Evolutionary conservation across 2,113 vertebrate genomes (phyloP), one percentile per base, ranked within the genome.

Genomic region (Cheilinus undulatus): DNA sequence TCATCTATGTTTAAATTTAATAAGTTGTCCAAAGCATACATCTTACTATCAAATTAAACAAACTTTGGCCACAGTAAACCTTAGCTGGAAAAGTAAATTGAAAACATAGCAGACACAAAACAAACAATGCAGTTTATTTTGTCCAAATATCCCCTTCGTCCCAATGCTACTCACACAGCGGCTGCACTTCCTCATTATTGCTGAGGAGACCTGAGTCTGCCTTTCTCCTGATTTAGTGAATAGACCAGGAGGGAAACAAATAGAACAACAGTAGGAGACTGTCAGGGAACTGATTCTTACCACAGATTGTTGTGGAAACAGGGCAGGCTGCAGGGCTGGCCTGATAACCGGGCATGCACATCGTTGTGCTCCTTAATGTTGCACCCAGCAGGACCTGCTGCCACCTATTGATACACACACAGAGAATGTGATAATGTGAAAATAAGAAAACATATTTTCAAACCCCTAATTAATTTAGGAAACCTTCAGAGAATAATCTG

Each of bases 281-380:
- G 66, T 34, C 45, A 42, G 67, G 5, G 12, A 43, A 50, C 13
- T 5, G 26, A 26, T 28, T 56, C 92, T 84, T 73, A 97, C 97
- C 95, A 94, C 73, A 96, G 93, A 66, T 95, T 96, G 91, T 95
- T 96, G 62, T 95, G 94, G 81, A 93, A 94, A 32, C 69, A 51
- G 7, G 85, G 56, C 78, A 95, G 88, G 78, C 85, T 89, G 79
- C 91, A 87, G 48, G 94, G 87, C 60, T 94, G 84, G 24, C 92
- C 93, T 1, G 82, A 70, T 7, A 94, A 88, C 64, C 86, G 81
- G 36, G n/a, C 74, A 19, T 83, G 69, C 0, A 30, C 64, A 40
- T 90, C 68, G 0, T 88, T 89, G 72, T 93, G 92, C 46, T 92
- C 92, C 56, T 92, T 90, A 14, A 93, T 92, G 68, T 93, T 94